A percentile compares a stretch with the other conserved stretches of the same genome.
Conservation (phyloP, 2,888 invertebrate species). For the Aelia acuminata region DNA sequence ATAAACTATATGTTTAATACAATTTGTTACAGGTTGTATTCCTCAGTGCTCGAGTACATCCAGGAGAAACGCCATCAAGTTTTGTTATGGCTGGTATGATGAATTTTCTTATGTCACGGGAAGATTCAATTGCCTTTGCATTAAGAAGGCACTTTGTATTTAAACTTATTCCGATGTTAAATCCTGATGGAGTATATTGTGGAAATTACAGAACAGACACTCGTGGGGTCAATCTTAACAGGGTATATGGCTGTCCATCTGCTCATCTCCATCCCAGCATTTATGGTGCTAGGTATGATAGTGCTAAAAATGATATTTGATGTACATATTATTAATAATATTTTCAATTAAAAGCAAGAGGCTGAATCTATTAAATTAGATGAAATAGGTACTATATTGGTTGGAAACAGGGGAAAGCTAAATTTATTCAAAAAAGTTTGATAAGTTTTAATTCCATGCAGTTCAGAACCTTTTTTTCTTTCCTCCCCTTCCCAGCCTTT, state of each 20-base stretch:
- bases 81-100: constrained; percentile 92
- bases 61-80: constrained; percentile 92
- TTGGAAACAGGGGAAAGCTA: neutral
- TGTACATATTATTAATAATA: neutral
- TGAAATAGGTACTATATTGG: neutral
- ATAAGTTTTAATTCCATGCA: neutral
- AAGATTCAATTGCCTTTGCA: constrained; percentile 81
- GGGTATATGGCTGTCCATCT: constrained; percentile 87
- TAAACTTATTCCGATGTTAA: constrained; percentile 90
- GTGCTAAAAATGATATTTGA: constrained; percentile 56
- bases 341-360: neutral
- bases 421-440: neutral
- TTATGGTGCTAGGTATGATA: constrained; percentile 81
- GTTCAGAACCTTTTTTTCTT: no score
- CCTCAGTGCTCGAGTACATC: constrained; percentile 90
- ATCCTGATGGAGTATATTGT: constrained; percentile 90
- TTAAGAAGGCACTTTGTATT: constrained; percentile 86
- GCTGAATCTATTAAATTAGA: neutral
- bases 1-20: neutral
- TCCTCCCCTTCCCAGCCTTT: no score
- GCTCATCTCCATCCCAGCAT: constrained; percentile 84
- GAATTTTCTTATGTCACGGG: constrained; percentile 81
- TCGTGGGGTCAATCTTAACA: constrained; percentile 88
- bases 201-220: constrained; percentile 92
- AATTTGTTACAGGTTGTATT: constrained; percentile 79